Percentiles rank a stretch among this genome's conserved stretches.
phyloP scores from a whole-genome alignment of 2,888 invertebrate genomes.

The Thera obeliscata region DNA sequence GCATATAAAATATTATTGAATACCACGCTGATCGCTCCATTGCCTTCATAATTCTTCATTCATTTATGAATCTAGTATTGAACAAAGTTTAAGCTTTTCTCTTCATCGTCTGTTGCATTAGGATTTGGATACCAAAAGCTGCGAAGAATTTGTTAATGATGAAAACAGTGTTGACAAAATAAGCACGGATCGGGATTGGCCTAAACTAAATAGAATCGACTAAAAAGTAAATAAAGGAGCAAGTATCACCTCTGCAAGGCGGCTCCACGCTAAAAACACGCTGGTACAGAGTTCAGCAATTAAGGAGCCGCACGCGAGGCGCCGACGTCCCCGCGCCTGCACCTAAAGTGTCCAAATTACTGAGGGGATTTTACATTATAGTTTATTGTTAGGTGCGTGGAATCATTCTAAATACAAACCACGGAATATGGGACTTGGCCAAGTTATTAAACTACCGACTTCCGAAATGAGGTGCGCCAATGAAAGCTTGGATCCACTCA shows the following conservation, averaged over 20 bases:
- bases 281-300: slow-evolving; percentile 59
- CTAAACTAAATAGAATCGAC: not conserved
- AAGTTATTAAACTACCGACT: not conserved
- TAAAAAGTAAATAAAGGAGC: not conserved
- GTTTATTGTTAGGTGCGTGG: slow-evolving; percentile 50
- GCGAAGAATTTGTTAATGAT: too few species aligned
- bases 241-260: slow-evolving; percentile 36
- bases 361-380: slow-evolving; percentile 57
- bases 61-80: too few species aligned
- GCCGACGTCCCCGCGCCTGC: slow-evolving; percentile 69
- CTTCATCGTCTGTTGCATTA: too few species aligned
- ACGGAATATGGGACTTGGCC: not conserved
- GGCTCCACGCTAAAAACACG: slow-evolving; percentile 48
- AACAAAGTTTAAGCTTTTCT: too few species aligned
- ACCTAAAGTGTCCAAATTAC: slow-evolving; percentile 55
- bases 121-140: too few species aligned
- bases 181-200: too few species aligned
- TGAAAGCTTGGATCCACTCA: not conserved
- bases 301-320: slow-evolving; percentile 74
- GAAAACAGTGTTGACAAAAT: too few species aligned
- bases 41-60: too few species aligned
- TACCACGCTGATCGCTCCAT: too few species aligned
- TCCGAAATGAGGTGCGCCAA: not conserved
- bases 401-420: slow-evolving; percentile 19
- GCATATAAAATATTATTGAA: too few species aligned